These are phyloP conservation scores for Calameuta pallipes DNA, from an alignment of 2,888 invertebrate genomes.

Conservation along the genomic window DNA sequence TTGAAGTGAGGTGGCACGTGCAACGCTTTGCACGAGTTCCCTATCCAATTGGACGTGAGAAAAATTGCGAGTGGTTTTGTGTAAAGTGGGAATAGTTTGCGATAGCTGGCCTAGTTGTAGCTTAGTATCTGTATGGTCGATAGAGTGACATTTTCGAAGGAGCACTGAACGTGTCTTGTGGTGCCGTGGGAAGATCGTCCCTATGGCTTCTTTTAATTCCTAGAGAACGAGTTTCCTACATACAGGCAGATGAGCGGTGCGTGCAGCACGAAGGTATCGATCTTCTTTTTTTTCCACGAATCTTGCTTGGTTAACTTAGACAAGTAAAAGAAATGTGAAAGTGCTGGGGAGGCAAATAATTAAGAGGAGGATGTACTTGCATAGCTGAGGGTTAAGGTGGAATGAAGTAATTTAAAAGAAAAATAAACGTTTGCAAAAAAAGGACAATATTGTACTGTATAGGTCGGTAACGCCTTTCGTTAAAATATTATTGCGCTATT, in stretches of 20 bases:
- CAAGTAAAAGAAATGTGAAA: not conserved
- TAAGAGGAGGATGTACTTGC: not conserved
- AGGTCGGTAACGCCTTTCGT: not conserved
- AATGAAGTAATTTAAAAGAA: not conserved
- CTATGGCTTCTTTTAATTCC: not conserved
- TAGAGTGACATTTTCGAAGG: not conserved
- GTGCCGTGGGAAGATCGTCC: not conserved
- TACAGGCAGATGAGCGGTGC: not conserved
- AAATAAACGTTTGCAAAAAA: not conserved
- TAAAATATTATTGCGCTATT: slow-evolving; percentile 16
- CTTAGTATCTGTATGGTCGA: not conserved
- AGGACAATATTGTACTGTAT: not conserved
- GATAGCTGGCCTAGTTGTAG: not conserved
- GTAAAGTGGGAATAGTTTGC: slow-evolving; percentile 16
- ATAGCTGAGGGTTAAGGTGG: not conserved
- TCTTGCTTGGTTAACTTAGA: not conserved
- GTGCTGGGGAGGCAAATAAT: not conserved
- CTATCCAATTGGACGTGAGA: slow-evolving; percentile 16
- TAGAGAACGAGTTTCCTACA: not conserved
- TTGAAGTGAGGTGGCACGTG: slow-evolving; percentile 37
- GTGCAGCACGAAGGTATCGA: not conserved
- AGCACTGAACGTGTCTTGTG: not conserved
- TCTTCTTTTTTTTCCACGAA: not conserved
- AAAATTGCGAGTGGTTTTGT: slow-evolving; percentile 37
- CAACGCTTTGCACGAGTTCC: slow-evolving; percentile 35